Evolutionary conservation across 2,113 vertebrate species (phyloP), one percentile per base, ranked within the genome.

Genomic region (Sebastes schlegelii): DNA sequence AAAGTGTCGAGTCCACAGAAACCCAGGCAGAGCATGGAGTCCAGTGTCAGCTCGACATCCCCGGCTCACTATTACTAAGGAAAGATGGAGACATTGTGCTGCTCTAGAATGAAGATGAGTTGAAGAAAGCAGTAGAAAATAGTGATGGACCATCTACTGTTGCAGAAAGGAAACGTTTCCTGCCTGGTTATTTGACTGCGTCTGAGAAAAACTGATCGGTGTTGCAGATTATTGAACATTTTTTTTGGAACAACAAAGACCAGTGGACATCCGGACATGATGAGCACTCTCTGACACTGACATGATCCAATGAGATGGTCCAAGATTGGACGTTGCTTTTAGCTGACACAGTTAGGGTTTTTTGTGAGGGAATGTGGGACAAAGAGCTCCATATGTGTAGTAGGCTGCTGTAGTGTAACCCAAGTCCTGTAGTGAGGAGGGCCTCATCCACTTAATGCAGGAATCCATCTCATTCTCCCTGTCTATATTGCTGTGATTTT

Each of bases 1-100:
- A 96, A 97, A 95, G 95, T 48, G 94, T 96, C 92, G 95, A 96
- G 94, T 93, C 95, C 94, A 95, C 95, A 95, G 94, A 97, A 96
- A 91, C 91, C 90, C 76, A 89, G 88, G 23, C 60, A 61, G 88
- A 92, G 91, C 92, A 89, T 66, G 77, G 92, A 94, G 94, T 92
- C 94, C 90, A 95, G 93, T 95, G 95, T 91, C 93, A 95, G 93
- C 92, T 86, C 82, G 86, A 90, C 23, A 63, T 89, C 85, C 91
- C 64, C 83, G 88, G 91, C 93, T 84, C 87, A 86, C 86, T 84
- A 74, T 83, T 93, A 79, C 79, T 81, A 64, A 86, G 74, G 77
- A 88, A 86, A 87, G 89, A 90, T 87, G 80, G 73, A 89, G 84
- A 87, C 70, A 73, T 81, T 87, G 73, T 79, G 76, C 81, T 75